These are phyloP conservation scores for Engraulis encrasicolus DNA, from an alignment of 2,113 vertebrate species.

Conservation along the genomic window DNA sequence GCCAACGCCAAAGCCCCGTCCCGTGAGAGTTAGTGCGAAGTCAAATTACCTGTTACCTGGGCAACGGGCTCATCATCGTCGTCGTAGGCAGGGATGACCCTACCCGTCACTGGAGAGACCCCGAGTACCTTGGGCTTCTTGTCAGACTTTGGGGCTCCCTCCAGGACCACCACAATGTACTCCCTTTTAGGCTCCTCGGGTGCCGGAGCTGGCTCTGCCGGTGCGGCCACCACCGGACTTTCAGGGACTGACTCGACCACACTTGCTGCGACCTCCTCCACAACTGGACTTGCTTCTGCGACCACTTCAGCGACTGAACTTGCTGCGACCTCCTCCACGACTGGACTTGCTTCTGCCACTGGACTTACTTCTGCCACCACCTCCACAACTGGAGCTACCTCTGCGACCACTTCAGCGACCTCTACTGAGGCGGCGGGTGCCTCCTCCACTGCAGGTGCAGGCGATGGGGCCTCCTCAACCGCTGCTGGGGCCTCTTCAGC, in stretches of 20 bases:
- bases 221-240: neutral
- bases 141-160: constrained; percentile 65
- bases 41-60: constrained; percentile 56
- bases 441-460: neutral
- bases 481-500: constrained; percentile 15
- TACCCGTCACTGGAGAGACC: constrained; percentile 62
- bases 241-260: neutral
- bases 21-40: neutral
- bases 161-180: constrained; percentile 72
- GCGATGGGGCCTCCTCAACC: constrained; percentile 18
- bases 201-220: neutral
- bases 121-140: constrained; percentile 69
- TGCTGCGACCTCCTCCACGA: neutral
- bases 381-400: neutral
- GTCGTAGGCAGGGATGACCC: constrained; percentile 64
- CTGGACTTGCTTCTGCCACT: neutral
- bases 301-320: neutral
- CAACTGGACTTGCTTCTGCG: neutral
- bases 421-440: neutral
- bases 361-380: too few relatives aligned
- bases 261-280: neutral
- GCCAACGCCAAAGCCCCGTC: neutral
- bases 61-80: constrained; percentile 52
- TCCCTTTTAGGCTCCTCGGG: constrained; percentile 56
- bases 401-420: too few relatives aligned